Conservation (phyloP, 2,888 invertebrate species). For the Cataglyphis cursor region DNA sequence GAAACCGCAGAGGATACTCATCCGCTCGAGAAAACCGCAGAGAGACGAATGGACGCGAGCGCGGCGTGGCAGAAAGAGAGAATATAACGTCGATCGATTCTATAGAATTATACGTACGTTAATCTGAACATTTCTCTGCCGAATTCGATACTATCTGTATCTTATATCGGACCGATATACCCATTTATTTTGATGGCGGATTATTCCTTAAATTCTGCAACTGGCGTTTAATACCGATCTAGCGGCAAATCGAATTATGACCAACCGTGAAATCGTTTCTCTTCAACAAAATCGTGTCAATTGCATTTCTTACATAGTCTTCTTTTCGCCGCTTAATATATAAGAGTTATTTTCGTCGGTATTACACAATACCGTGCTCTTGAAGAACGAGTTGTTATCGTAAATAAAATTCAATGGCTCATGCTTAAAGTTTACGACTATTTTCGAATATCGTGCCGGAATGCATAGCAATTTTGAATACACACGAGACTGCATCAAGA, state of each 20-base stretch:
- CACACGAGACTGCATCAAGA: conserved; percentile 10
- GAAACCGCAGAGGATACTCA: conserved; percentile 54
- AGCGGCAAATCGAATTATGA: neutral
- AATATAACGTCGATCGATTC: conserved; percentile 54
- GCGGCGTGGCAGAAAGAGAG: conserved; percentile 29
- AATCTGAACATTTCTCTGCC: conserved; percentile 39
- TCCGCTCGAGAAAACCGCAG: conserved; percentile 51
- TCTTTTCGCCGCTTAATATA: neutral
- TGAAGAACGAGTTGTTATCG: neutral
- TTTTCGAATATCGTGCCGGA: conserved; percentile 18
- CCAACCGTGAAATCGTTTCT: neutral
- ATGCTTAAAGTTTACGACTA: conserved; percentile 1
- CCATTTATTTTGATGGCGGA: conserved; percentile 24
- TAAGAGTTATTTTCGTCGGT: neutral
- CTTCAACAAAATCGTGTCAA: neutral
- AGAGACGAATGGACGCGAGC: conserved; percentile 41
- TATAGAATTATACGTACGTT: conserved; percentile 58
- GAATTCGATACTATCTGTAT: conserved; percentile 45
- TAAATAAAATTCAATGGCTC: conserved; percentile 4
- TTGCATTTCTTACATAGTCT: neutral
- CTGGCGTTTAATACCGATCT: conserved; percentile 19
- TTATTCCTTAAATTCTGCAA: neutral
- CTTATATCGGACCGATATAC: conserved; percentile 16
- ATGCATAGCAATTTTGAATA: conserved; percentile 14
- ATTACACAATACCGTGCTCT: neutral